Evolutionary conservation across 1,140 invertebrate species (phyloP), one percentile per base, ranked within the genome.

Genomic region (Drosophila kurseongensis): DNA sequence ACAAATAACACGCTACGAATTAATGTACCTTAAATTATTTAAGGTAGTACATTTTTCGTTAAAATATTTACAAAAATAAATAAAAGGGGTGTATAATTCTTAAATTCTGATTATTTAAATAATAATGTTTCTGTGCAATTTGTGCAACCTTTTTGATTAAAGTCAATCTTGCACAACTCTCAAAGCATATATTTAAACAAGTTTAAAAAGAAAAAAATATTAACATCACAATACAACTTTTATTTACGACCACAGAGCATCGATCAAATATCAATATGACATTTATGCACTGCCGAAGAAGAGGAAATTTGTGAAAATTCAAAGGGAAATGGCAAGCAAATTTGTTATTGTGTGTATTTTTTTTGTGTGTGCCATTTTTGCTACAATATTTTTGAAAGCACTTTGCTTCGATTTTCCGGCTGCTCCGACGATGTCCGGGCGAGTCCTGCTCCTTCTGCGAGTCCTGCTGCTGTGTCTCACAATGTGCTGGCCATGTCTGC

Each of bases 401-500:
- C 45, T 62, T 56, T 54, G 50, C 45, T 59, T 72, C 68, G 75
- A 71, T 78, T 78, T 65, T 74, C 60, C 78, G 58, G 42, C 66
- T 73, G 54, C 42, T 48, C 51, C 55, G 62, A 55, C 63, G n/a
- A 35, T 57, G 62, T 10, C 44, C 14, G 40, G 36, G 16, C 29
- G 13, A 18, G 62, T 32, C 18, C 47, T 36, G 38, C 54, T 47
- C 42, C 44, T 36, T 18, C 32, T 18, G 47, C 40, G 5, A 36
- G 16, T 74, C 29, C 72, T 50, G 66, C 36, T 65, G 45, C 65
- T 51, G 36, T 88, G 83, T 75, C 74, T 75, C 75, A 73, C 75
- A 75, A 82, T 86, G 82, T 85, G 82, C 81, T 59, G 79, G 66
- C 66, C 83, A 86, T 88, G 83, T 88, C 79, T 88, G 83, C 83